phyloP scores from a whole-genome alignment of 2,888 invertebrate genomes.

The Dynastes maya region DNA sequence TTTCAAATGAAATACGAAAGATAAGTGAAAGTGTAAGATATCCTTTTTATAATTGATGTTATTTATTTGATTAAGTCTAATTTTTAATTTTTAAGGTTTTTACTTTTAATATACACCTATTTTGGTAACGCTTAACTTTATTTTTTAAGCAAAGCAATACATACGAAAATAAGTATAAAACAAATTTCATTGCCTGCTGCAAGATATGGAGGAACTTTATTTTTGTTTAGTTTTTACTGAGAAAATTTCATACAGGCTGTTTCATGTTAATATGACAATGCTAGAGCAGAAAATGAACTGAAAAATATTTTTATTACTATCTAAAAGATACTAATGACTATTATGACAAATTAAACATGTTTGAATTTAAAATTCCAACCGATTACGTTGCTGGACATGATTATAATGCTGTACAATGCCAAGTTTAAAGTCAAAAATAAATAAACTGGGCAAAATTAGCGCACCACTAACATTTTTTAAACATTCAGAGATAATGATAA shows the following conservation, averaged over 20 bases:
- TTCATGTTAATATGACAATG: background rate
- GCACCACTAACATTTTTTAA: too few relatives aligned
- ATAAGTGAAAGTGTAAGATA: background rate
- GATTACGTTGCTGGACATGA: too few relatives aligned
- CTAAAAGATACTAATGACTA: too few relatives aligned
- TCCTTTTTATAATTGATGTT: background rate
- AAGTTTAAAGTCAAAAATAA: too few relatives aligned
- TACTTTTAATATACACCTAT: background rate
- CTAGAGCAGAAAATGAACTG: background rate
- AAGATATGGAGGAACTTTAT: background rate
- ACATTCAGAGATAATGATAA: too few relatives aligned
- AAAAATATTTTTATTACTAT: too few relatives aligned
- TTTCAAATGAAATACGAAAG: background rate
- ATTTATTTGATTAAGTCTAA: conserved; percentile 24
- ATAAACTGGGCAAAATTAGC: too few relatives aligned
- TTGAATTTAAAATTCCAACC: too few relatives aligned
- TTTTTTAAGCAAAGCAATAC: conserved; percentile 34
- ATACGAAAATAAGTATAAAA: conserved; percentile 35
- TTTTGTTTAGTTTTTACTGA: background rate
- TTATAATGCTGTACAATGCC: too few relatives aligned
- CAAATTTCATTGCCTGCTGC: conserved; percentile 33
- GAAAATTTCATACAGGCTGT: conserved; percentile 1
- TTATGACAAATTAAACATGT: too few relatives aligned
- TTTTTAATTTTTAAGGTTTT: background rate
- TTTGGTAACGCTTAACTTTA: conserved; percentile 20